Base-by-base conservation (phyloP, 30 jellyfish, hydroid and myxozoan genomes). In the Hydractinia echinata region DNA sequence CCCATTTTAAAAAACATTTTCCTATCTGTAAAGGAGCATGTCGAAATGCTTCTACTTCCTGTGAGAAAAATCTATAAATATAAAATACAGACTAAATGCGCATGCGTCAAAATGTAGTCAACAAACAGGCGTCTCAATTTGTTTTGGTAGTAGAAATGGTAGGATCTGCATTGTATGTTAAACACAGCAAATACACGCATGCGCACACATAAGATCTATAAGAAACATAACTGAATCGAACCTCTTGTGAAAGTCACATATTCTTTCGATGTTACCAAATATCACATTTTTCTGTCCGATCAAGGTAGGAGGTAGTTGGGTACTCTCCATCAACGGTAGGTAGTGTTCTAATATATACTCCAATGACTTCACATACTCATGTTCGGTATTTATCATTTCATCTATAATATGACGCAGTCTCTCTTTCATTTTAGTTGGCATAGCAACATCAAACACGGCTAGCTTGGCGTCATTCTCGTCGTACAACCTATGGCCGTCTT, bases 11-110 rank as follows among this genome's bases (percentile, higher is more conserved):
- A 64, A 94, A 94, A 84, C 99, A 94, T 79, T 88, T 88, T 15
- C 99, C 99, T 60, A 94, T 91, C 74, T 88, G 96, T 51, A 94
- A 60, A 15, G 99, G 99, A 53, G 97, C 64, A 79, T 88, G 96
- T 71, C 91, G 83, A 67, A 79, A 88, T 55, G 95, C 66, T 72
- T 94, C 99, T 15, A 94, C 84, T 79, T 94, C 96, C 66, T 94
- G 97, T 3, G 99, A 89, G 83, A 94, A 94, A 66, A 85, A 89
- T 60, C 99, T 94, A 64, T 13, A 80, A 80, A 50, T 5, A 67
- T 67, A 67, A 53, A 11, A 67, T 16, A 9, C 53, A 67, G 10
- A 18, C 2, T 16, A 13, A 67, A 67, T 18, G 44, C 21, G 77
- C 74, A 7, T 13, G 9, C 4, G 74, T 64, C 51, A 64, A 64